These are phyloP conservation scores for Sinosuthora webbiana DNA, from an alignment of 2,113 vertebrate genomes.

Conservation along the genomic window DNA sequence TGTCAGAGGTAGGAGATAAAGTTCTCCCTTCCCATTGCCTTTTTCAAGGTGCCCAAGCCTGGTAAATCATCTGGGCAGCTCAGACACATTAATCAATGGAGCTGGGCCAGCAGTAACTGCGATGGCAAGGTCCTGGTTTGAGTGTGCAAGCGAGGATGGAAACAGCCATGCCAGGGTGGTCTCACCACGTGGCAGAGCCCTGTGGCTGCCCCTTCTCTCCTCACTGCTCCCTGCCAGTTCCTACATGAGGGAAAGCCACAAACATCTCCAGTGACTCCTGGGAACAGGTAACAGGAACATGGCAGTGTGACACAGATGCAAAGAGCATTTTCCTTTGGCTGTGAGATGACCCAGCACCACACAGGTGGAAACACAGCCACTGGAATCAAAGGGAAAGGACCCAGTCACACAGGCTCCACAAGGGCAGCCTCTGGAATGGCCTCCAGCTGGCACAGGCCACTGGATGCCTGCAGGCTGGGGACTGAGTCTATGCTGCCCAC, in stretches of 20 bases:
- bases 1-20: not conserved
- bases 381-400: not conserved
- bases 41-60: not conserved
- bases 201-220: not conserved
- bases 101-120: not conserved
- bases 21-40: not conserved
- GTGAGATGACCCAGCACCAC: not conserved
- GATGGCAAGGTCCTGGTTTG: not conserved
- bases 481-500: not conserved
- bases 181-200: not conserved
- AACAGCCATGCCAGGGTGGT: not conserved
- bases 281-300: not conserved
- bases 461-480: not conserved
- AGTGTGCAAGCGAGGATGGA: not conserved
- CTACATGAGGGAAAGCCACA: not conserved
- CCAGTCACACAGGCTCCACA: accelerated
- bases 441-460: not conserved
- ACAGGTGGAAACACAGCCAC: not conserved
- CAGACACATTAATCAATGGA: not conserved
- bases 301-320: not conserved
- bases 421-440: not conserved
- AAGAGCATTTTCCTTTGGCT: not conserved
- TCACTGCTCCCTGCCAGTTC: not conserved
- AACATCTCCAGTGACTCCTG: not conserved
- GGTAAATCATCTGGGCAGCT: not conserved